Percentiles rank a stretch among this genome's conserved stretches.
These are phyloP conservation scores for Hipparchia sbordonii DNA, from an alignment of 2,888 invertebrate species.

Conservation along the genomic window DNA sequence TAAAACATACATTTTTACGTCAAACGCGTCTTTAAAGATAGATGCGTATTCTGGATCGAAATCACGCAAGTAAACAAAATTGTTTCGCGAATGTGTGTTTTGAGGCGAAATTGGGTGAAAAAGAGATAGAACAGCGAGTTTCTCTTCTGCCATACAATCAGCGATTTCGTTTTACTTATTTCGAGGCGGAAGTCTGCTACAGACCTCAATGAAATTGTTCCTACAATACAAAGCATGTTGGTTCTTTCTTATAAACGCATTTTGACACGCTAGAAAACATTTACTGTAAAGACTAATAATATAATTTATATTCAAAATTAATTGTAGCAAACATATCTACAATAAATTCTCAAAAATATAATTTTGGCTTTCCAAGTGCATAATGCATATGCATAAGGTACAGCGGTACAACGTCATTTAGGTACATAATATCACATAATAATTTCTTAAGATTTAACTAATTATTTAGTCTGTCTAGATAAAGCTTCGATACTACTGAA, in stretches of 20 bases:
- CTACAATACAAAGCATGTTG: background rate
- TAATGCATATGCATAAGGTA: slow-evolving; percentile 3
- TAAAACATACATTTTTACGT: no score
- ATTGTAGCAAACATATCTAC: slow-evolving; percentile 1
- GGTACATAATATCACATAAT: slow-evolving; percentile 38
- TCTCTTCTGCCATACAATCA: no score
- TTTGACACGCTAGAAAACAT: slow-evolving; percentile 23
- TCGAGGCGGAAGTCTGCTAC: no score
- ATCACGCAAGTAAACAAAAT: no score
- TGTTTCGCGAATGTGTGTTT: no score
- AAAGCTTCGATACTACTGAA: background rate
- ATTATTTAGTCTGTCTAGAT: background rate
- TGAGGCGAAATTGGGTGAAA: no score
- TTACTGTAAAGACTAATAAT: background rate
- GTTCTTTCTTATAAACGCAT: background rate
- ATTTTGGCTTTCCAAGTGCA: slow-evolving; percentile 13
- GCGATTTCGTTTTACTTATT: no score
- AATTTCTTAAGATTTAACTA: slow-evolving; percentile 5
- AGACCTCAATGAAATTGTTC: background rate
- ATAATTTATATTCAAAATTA: background rate
- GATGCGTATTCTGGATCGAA: no score
- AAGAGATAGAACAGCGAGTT: no score
- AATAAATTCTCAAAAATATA: slow-evolving; percentile 25
- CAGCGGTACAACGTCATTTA: slow-evolving; percentile 18
- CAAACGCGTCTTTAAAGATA: no score